Evolutionary conservation across 2,113 vertebrate genomes (phyloP), one percentile per base, ranked within the genome.

Genomic region (Rhizomys pruinosus): DNA sequence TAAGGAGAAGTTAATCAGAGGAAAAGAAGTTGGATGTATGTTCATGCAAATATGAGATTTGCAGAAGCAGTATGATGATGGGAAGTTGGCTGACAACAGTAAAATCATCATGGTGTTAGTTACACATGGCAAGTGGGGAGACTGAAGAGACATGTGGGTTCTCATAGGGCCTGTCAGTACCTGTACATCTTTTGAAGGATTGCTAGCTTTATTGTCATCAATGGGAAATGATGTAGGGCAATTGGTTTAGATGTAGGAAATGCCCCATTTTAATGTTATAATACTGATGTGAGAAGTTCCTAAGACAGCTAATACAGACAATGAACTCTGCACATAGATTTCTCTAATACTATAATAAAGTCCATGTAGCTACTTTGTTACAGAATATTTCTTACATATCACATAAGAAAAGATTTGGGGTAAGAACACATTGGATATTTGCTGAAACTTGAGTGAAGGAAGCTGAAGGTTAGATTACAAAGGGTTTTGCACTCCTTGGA

Each of bases 111-210:
- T 52, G 34, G 71, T 68, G 4, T 2, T 27, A 32, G 0, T 37
- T 19, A 66, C 52, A 29, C 34, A 37, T 52, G 63, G 0, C 10
- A 12, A 1, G 61, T 59, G 7, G 20, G 84, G 37, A 57, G 10
- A 3, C 0, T 42, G 13, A 57, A 64, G 9, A 37, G 17, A 2
- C 29, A 4, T 8, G 2, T 22, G 4, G 3, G 19, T 5, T 9
- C 20, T 19, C 68, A 9, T 61, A 81, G 37, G 32, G 85, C 17
- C 47, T 37, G 17, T 44, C 3, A 44, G 10, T 25, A 3, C 2
- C 1, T 90, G 34, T 42, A 16, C 72, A 52, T 2, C 1, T n/a
- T 61, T 61, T 55, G 7, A 47, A 74, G 20, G 4, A n/a, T 73
- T 74, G 71, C 32, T 12, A 72, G 5, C 37, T 79, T 42, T 63